These are phyloP conservation scores for Sarcophaga variegata DNA, from an alignment of 2,888 invertebrate species.

Conservation along the genomic window DNA sequence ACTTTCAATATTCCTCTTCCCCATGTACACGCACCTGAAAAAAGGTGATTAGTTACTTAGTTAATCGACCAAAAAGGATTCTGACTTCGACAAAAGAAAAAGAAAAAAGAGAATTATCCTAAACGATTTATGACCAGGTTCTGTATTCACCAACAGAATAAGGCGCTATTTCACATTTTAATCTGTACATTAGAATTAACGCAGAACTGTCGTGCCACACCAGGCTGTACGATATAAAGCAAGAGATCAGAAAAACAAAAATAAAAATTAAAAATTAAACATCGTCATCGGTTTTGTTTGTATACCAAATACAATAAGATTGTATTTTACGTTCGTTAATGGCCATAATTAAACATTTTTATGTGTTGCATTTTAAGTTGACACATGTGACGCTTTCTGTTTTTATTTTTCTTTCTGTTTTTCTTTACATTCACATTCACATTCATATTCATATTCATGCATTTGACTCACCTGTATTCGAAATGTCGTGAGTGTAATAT, in stretches of 20 bases:
- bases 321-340: slow-evolving; percentile 73
- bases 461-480: slow-evolving; percentile 34
- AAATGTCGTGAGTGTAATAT: slow-evolving; percentile 18
- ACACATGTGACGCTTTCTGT: slow-evolving; percentile 47
- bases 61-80: background rate
- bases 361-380: slow-evolving; percentile 70
- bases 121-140: no score
- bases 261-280: slow-evolving; percentile 40
- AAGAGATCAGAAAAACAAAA: slow-evolving; percentile 20
- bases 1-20: no score
- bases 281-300: slow-evolving; percentile 56
- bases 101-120: no score
- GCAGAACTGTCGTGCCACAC: slow-evolving; percentile 36
- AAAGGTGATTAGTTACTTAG: slow-evolving; percentile 23
- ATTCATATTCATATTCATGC: background rate
- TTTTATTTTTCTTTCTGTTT: background rate
- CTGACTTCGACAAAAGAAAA: background rate
- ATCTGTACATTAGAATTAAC: slow-evolving; percentile 71
- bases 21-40: background rate
- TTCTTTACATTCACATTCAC: no score
- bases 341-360: slow-evolving; percentile 75
- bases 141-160: slow-evolving; percentile 52
- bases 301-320: slow-evolving; percentile 72
- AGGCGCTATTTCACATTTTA: slow-evolving; percentile 78
- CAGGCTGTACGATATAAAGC: slow-evolving; percentile 5